Percentiles rank a stretch among this genome's conserved stretches.
phyloP scores from a whole-genome alignment of 1,140 invertebrate species.

The Lanistes nyassanus region DNA sequence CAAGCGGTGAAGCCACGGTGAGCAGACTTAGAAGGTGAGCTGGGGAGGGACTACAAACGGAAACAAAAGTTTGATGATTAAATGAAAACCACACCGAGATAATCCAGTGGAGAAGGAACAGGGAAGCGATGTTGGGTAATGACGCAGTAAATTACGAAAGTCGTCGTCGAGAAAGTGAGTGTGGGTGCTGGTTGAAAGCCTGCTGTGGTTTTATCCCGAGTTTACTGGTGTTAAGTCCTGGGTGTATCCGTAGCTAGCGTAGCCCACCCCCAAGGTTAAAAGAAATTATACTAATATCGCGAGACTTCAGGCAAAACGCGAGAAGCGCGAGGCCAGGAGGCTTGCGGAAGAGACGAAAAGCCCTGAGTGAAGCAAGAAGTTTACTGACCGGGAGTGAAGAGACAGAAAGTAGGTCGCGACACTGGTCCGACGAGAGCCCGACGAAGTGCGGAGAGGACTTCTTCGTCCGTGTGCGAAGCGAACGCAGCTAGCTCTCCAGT shows the following conservation, averaged over 20 bases:
- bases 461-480: too few relatives aligned
- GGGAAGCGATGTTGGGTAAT: background rate
- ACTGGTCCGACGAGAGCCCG: slow-evolving; percentile 3
- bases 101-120: background rate
- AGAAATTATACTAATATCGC: too few relatives aligned
- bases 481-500: background rate
- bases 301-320: too few relatives aligned
- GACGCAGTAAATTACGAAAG: background rate
- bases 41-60: background rate
- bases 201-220: background rate
- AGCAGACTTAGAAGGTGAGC: background rate
- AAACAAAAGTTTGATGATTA: background rate
- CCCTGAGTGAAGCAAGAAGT: background rate
- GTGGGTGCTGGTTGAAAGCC: background rate
- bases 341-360: background rate
- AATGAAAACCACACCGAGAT: background rate
- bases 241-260: background rate
- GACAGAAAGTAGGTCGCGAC: slow-evolving; percentile 1
- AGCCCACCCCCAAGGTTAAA: too few relatives aligned
- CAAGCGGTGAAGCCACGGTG: slow-evolving; percentile 13
- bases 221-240: background rate
- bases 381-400: background rate
- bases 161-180: background rate
- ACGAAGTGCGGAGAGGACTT: background rate
- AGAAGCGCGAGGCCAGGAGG: too few relatives aligned